phyloP scores from a whole-genome alignment of 2,888 invertebrate species.

The Cerastoderma edule region DNA sequence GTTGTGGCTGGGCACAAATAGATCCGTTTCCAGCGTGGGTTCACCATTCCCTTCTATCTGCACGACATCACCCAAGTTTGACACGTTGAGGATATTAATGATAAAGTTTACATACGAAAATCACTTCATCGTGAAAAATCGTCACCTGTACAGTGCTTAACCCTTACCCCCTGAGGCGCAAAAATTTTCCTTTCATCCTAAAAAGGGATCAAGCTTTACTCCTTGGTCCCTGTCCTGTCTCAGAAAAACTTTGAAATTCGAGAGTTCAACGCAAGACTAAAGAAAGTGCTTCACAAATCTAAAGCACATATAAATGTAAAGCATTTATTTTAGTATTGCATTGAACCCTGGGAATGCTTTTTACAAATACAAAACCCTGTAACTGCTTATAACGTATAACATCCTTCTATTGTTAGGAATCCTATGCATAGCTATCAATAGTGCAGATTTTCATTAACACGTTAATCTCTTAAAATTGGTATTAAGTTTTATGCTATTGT shows the following conservation, averaged over 20 bases:
- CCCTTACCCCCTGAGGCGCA: neutral
- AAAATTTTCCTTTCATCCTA: neutral
- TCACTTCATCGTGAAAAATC: slow-evolving; percentile 50
- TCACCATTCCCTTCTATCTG: slow-evolving; percentile 49
- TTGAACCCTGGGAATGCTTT: neutral
- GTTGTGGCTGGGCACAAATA: slow-evolving; percentile 10
- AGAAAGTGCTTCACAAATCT: too few species aligned
- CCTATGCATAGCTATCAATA: too few species aligned
- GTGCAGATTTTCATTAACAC: too few species aligned
- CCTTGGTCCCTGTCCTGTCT: neutral
- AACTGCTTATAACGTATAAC: too few species aligned
- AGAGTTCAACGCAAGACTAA: too few species aligned
- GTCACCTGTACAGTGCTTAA: slow-evolving; percentile 39
- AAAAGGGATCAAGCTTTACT: too few species aligned
- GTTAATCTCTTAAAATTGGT: too few species aligned
- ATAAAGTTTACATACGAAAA: slow-evolving; percentile 57
- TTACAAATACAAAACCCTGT: too few species aligned
- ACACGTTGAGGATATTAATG: slow-evolving; percentile 60
- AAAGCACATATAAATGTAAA: too few species aligned
- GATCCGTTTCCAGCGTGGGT: neutral
- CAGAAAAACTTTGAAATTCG: neutral
- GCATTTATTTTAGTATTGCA: too few species aligned
- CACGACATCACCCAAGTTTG: slow-evolving; percentile 51
- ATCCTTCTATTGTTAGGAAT: too few species aligned
- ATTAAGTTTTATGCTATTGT: too few species aligned